These are phyloP conservation scores for Tetraneura akinire DNA, from an alignment of 1,140 invertebrate genomes.

Conservation along the genomic window DNA sequence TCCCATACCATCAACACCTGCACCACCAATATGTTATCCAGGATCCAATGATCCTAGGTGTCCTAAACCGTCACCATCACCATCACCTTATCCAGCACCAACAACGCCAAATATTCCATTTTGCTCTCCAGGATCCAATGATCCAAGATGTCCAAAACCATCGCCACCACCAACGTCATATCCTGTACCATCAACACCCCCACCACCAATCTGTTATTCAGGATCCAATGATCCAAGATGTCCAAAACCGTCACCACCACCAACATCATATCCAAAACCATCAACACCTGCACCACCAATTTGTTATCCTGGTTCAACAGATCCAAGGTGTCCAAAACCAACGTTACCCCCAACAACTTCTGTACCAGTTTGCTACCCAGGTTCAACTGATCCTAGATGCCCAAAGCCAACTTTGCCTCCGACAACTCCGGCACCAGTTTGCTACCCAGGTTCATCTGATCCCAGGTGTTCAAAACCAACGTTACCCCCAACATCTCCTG, in stretches of 20 bases:
- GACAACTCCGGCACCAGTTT: conserved; percentile 54
- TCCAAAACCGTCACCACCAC: conserved; percentile 55
- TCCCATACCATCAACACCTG: conserved; percentile 49
- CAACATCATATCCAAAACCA: conserved; percentile 53
- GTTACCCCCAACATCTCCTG: conserved; percentile 51
- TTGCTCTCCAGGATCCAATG: conserved; percentile 58
- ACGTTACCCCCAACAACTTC: conserved; percentile 52
- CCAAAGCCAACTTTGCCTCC: conserved; percentile 55
- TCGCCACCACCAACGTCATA: conserved; percentile 55
- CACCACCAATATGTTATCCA: conserved; percentile 56
- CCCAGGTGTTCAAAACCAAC: conserved; percentile 58
- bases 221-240: conserved; percentile 59
- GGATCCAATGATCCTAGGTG: conserved; percentile 58
- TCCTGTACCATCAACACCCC: conserved; percentile 53
- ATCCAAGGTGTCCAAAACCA: conserved; percentile 59
- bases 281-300: conserved; percentile 49
- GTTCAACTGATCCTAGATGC: conserved; percentile 59
- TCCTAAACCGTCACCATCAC: conserved; percentile 56
- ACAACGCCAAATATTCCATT: conserved; percentile 55
- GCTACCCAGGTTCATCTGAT: conserved; percentile 61
- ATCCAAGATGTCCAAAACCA: conserved; percentile 54
- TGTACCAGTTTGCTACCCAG: conserved; percentile 58
- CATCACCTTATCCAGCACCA: conserved; percentile 55
- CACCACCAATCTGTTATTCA: conserved; percentile 58
- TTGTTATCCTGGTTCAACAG: conserved; percentile 61